Evolutionary conservation across 2,797 vertebrate species (phyloP).

Genomic region (Pseudochromis fuscus): DNA sequence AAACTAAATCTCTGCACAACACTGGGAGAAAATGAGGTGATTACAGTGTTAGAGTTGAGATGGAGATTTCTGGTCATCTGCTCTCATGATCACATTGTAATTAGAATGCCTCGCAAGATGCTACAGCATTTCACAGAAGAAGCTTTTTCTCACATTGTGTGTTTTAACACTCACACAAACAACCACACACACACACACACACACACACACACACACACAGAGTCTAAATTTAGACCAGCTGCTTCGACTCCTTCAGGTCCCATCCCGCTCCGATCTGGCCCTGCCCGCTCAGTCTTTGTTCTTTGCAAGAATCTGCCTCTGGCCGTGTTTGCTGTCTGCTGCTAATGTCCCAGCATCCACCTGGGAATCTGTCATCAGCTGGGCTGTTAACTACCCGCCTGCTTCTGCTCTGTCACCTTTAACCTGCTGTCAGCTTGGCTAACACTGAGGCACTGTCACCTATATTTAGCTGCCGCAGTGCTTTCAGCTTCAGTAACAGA

Average conservation of each 20-base stretch:
- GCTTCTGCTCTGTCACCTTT: slow-evolving; percentile 69
- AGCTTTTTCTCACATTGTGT: slow-evolving; percentile 29
- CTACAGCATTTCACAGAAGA: slow-evolving; percentile 20
- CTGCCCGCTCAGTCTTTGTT: slow-evolving; percentile 52
- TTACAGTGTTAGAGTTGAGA: neutral
- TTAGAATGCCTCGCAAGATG: slow-evolving; percentile 33
- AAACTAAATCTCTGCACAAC: neutral
- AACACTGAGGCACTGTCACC: slow-evolving; percentile 58
- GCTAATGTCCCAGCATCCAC: slow-evolving; percentile 62
- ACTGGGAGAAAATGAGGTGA: neutral
- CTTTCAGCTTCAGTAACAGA: slow-evolving; percentile 50
- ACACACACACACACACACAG: slow-evolving; percentile 30
- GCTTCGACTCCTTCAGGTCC: slow-evolving; percentile 60
- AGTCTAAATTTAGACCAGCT: slow-evolving; percentile 76
- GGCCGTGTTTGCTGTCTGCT: slow-evolving; percentile 39
- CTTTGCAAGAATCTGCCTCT: slow-evolving; percentile 38
- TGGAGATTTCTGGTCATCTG: neutral
- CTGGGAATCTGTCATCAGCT: slow-evolving; percentile 71
- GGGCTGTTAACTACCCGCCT: slow-evolving; percentile 68
- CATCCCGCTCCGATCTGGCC: slow-evolving; percentile 37
- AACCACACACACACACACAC: slow-evolving; percentile 33
- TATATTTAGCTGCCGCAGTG: slow-evolving; percentile 55
- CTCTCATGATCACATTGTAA: slow-evolving; percentile 35
- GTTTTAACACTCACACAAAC: slow-evolving; percentile 30
- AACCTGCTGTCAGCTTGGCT: slow-evolving; percentile 72